Conservation (phyloP, 2,888 invertebrate species). For the Dioctria linearis region DNA sequence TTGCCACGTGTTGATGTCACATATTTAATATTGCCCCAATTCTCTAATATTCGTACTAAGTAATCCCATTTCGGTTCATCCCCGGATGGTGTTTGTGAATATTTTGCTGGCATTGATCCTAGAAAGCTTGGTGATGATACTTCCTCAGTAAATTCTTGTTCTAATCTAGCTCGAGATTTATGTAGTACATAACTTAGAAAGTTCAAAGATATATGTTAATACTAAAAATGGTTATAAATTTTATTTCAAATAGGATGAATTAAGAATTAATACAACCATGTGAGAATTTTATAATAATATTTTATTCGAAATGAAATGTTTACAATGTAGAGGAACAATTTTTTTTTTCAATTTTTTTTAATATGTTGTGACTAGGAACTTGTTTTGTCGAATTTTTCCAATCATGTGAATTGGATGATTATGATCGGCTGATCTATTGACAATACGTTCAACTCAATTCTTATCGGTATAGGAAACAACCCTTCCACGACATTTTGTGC, state of each 20-base stretch:
- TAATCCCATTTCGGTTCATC: conserved; percentile 17
- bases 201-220: conserved; percentile 17
- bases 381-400: conserved; percentile 23
- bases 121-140: conserved; percentile 21
- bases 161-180: conserved; percentile 32
- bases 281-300: too few relatives aligned
- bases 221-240: too few relatives aligned
- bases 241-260: too few relatives aligned
- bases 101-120: neutral
- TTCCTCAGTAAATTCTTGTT: conserved; percentile 32
- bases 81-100: neutral
- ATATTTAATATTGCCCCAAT: conserved; percentile 66
- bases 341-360: neutral
- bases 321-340: too few relatives aligned
- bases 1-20: conserved; percentile 68
- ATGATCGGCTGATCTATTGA: conserved; percentile 66
- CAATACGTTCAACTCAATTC: conserved; percentile 64
- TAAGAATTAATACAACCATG: too few relatives aligned
- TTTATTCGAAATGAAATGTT: too few relatives aligned
- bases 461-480: conserved; percentile 67
- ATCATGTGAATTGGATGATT: conserved; percentile 62
- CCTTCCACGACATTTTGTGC: conserved; percentile 67
- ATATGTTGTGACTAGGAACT: conserved; percentile 7
- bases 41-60: conserved; percentile 63
- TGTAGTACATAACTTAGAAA: conserved; percentile 15